Evolutionary conservation across 2,888 invertebrate genomes (phyloP).

Genomic region (Lepeophtheirus nordmannii): DNA sequence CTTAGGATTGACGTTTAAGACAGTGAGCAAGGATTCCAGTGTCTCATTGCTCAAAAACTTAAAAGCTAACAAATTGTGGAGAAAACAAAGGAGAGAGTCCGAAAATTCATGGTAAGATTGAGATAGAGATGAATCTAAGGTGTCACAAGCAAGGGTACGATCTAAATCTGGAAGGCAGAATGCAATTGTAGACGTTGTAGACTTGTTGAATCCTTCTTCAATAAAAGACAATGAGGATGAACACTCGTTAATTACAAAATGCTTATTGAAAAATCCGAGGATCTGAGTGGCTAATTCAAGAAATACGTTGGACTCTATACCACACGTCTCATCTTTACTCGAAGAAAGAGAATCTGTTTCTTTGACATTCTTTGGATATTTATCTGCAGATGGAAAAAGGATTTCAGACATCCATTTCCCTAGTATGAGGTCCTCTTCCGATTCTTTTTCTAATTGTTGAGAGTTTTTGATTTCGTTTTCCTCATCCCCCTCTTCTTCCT

Average conservation of each 20-base stretch:
- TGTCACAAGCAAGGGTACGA: no score
- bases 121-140: no score
- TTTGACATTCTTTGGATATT: no score
- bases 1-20: conserved; percentile 47
- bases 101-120: conserved; percentile 47
- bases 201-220: background rate
- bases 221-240: background rate
- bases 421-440: background rate
- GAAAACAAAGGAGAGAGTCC: conserved; percentile 57
- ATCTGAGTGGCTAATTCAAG: background rate
- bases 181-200: background rate
- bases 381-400: no score
- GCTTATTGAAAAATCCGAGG: conserved; percentile 26
- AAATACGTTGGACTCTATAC: background rate
- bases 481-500: no score
- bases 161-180: background rate
- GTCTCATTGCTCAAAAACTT: conserved; percentile 52
- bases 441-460: background rate
- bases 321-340: no score
- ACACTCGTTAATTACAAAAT: conserved; percentile 27
- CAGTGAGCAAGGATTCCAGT: conserved; percentile 54
- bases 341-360: no score
- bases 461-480: no score
- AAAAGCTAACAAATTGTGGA: conserved; percentile 60
- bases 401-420: conserved; percentile 3